Evolutionary conservation across 2,888 invertebrate species (phyloP).

Genomic region (Eilema caniola): DNA sequence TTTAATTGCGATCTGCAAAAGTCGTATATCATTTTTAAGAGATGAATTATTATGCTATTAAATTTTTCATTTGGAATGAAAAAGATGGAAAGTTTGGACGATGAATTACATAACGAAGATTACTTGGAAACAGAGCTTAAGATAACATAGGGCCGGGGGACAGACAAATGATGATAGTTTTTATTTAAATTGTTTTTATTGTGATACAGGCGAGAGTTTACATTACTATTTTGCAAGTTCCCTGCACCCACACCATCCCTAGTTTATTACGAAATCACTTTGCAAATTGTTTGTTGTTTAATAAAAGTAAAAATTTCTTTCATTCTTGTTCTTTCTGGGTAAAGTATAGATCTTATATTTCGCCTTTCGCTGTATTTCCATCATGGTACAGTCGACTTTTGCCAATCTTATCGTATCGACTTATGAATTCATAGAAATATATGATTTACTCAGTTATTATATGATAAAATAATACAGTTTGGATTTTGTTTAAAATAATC

Average conservation of each 20-base stretch:
- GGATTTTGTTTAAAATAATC: no score
- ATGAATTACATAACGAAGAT: conserved; percentile 5
- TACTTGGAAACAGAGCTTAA: conserved; percentile 6
- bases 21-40: conserved; percentile 38
- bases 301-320: no score
- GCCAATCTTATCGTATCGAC: not conserved
- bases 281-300: no score
- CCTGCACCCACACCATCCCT: not conserved
- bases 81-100: conserved; percentile 13
- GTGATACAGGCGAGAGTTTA: not conserved
- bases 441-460: no score
- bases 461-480: no score
- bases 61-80: conserved; percentile 25
- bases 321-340: no score
- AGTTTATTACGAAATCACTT: not conserved
- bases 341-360: no score
- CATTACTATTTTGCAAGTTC: not conserved
- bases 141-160: not conserved
- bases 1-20: conserved; percentile 30
- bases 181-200: not conserved
- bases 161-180: not conserved
- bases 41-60: conserved; percentile 35
- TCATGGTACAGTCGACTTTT: no score
- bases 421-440: not conserved
- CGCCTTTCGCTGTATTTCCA: no score